phyloP scores from a whole-genome alignment of 2,113 vertebrate genomes.

The Strix aluco region DNA sequence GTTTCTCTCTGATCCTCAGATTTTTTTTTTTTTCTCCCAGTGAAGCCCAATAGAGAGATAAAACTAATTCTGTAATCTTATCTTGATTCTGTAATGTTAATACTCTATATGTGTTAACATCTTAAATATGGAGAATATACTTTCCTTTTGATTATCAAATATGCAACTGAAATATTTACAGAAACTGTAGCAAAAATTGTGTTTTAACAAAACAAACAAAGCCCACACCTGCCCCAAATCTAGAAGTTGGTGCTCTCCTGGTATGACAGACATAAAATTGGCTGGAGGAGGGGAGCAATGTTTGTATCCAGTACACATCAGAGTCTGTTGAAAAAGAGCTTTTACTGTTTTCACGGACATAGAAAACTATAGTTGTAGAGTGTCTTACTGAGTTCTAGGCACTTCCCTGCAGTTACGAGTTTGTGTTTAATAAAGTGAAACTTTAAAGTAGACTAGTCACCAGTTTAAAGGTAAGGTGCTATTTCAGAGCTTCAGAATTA shows the following conservation, averaged over 20 bases:
- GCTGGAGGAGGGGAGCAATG: background rate
- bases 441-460: background rate
- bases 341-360: background rate
- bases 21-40: background rate
- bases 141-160: background rate
- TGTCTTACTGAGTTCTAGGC: background rate
- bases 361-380: background rate
- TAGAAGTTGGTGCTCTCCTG: background rate
- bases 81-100: background rate
- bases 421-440: background rate
- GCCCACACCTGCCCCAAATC: background rate
- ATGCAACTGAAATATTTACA: background rate
- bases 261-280: background rate
- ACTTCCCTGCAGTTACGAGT: background rate
- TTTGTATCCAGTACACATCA: background rate
- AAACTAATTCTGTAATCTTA: background rate
- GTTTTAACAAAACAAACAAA: background rate
- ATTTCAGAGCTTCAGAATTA: background rate
- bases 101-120: background rate
- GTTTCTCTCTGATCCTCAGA: background rate
- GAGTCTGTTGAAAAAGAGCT: background rate
- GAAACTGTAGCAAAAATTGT: background rate
- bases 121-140: background rate
- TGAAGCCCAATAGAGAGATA: background rate
- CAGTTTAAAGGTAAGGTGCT: background rate